These are phyloP conservation scores for Mystacornis crossleyi DNA, from an alignment of 2,113 vertebrate genomes.

Conservation along the genomic window DNA sequence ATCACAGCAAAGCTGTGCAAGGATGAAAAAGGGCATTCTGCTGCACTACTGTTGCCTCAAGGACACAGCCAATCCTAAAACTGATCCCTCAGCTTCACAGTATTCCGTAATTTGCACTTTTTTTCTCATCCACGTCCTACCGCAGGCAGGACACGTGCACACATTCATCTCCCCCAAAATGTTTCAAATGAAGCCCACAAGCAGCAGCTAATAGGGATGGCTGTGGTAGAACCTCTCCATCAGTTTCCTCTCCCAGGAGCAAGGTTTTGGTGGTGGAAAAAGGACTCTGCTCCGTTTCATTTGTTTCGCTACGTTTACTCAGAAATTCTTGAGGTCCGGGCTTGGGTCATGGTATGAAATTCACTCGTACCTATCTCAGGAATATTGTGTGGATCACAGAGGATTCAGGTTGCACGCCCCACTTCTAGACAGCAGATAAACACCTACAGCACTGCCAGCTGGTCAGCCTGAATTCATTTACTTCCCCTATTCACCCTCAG, in stretches of 20 bases:
- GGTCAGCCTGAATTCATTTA: not conserved
- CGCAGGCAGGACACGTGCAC: fast-evolving
- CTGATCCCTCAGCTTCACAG: not conserved
- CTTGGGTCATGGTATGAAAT: not conserved
- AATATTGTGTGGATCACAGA: not conserved
- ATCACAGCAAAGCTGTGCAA: not conserved
- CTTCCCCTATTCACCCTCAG: not conserved
- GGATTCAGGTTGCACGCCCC: not conserved
- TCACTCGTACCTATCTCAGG: not conserved
- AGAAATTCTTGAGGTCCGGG: not conserved
- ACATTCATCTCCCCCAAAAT: not conserved
- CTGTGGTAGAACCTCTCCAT: not conserved
- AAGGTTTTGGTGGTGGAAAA: not conserved
- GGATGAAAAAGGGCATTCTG: not conserved
- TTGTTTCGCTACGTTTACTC: not conserved
- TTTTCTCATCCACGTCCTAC: not conserved
- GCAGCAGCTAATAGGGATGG: not conserved
- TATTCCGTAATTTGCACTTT: not conserved
- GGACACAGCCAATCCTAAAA: not conserved
- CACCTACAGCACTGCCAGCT: not conserved
- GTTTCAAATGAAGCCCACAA: not conserved
- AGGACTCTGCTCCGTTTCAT: not conserved
- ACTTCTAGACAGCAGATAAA: not conserved
- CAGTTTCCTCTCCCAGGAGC: not conserved
- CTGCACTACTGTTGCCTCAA: not conserved